Evolutionary conservation across 2,797 vertebrate genomes (phyloP).

Genomic region (Hipposideros larvatus): DNA sequence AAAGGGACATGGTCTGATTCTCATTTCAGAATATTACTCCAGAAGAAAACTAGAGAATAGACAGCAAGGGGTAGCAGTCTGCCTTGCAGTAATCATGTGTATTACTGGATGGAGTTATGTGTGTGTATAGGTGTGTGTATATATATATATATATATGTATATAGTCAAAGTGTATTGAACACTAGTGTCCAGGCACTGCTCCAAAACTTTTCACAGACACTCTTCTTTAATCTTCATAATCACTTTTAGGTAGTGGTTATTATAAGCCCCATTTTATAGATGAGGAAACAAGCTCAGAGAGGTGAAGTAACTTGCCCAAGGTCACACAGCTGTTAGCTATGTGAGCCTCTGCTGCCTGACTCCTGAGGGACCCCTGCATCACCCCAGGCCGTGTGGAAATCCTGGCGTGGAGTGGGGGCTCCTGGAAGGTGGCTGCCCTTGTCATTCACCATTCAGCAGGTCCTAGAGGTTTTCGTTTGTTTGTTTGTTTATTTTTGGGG

Average conservation of each 20-base stretch:
- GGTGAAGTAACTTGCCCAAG: not conserved
- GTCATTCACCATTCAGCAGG: not conserved
- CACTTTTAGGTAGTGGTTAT: not conserved
- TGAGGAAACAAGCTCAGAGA: conserved; percentile 5
- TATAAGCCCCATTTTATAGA: not conserved
- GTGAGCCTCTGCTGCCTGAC: not conserved
- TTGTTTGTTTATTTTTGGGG: too few relatives aligned
- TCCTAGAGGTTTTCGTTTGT: not conserved
- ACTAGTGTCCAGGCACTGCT: not conserved
- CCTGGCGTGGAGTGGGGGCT: not conserved
- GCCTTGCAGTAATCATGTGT: not conserved
- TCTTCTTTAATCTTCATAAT: not conserved
- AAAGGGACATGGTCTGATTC: not conserved
- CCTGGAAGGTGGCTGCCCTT: not conserved
- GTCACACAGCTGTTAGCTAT: not conserved
- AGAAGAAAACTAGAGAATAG: not conserved
- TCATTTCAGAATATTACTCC: not conserved
- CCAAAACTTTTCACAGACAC: not conserved
- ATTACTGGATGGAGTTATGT: not conserved
- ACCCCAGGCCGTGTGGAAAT: not conserved
- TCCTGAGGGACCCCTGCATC: not conserved
- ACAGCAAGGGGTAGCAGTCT: too few relatives aligned
- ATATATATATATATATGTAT: too few relatives aligned
- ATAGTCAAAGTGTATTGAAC: not conserved
- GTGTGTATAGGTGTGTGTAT: fast-evolving